A percentile compares a stretch with the other conserved stretches of the same genome.
These are phyloP conservation scores for Gambusia yucatana DNA, from an alignment of 2,797 vertebrate species.

Conservation along the genomic window DNA sequence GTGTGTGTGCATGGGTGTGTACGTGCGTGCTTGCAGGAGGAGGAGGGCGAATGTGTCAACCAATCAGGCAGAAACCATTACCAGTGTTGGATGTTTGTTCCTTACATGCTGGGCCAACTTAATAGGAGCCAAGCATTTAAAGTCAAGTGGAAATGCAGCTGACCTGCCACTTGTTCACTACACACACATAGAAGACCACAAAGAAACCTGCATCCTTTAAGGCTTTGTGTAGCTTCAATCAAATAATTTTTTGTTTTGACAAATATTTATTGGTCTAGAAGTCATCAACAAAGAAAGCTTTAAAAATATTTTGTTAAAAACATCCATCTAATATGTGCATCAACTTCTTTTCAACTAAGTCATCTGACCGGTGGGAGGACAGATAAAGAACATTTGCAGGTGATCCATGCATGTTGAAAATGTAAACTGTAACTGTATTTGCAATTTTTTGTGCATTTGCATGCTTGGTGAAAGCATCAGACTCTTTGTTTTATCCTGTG, in stretches of 20 bases:
- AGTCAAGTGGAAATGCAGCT: slow-evolving; percentile 72
- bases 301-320: not conserved
- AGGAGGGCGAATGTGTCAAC: slow-evolving; percentile 71
- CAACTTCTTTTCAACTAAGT: not conserved
- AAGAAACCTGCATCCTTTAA: slow-evolving; percentile 40
- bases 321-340: not conserved
- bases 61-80: slow-evolving; percentile 80
- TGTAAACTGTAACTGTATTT: not conserved
- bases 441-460: not conserved
- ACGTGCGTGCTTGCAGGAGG: not conserved
- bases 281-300: not conserved
- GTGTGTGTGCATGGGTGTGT: slow-evolving; percentile 5
- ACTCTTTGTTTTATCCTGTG: not conserved
- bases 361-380: too few relatives aligned
- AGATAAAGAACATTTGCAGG: not conserved
- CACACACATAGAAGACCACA: slow-evolving; percentile 48
- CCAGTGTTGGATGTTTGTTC: slow-evolving; percentile 74
- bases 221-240: slow-evolving; percentile 25
- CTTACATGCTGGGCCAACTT: slow-evolving; percentile 72
- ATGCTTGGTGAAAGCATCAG: not conserved
- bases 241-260: not conserved
- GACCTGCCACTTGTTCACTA: slow-evolving; percentile 44
- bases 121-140: slow-evolving; percentile 78
- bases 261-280: slow-evolving; percentile 27
- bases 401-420: not conserved